Base-by-base conservation (phyloP, 1,140 invertebrate species). In the Aporrectodea caliginosa region DNA sequence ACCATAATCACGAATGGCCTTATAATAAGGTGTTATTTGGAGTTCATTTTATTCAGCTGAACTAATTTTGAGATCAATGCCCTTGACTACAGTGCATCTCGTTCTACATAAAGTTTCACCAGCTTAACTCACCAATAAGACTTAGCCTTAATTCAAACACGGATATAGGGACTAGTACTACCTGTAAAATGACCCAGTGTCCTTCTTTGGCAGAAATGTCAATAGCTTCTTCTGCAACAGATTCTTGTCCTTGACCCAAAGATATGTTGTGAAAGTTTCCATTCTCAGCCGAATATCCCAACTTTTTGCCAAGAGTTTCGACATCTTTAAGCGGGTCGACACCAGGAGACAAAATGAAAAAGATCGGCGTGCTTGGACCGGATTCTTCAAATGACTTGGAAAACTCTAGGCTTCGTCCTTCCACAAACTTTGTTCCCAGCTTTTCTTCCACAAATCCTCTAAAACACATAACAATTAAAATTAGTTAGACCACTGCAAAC, bases 251-350 rank as follows among this genome's bases (percentile, higher is more conserved):
- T 90, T 98, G 96, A 74, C 97, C 97, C 22, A 98, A 89, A 0
- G 95, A 98, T 0, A 98, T 95, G 85, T 96, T 98, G 85, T 98
- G 95, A 85, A 98, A 97, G 88, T 97, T 97, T 35, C 92, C 92
- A 81, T 90, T 89, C 84, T 94, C 94, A 30, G 91, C 90, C 0
- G 93, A 94, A 84, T 94, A 97, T 0, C 94, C 93, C 77, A 97
- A 88, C 82, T 93, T 92, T 32, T 92, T 92, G 22, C 96, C 97
- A 35, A 97, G 88, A 34, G 92, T 91, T 88, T 98, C 97, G 0
- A 98, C 95, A 88, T 98, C 96, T 90, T 96, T 96, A 14, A 98
- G 88, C 0, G 97, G 96, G 90, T 98, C 96, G 0, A 98, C 96
- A 58, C 97, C 97, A 12, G 96, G 95, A 0, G 95, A 98, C 0